Evolutionary conservation across 2,888 invertebrate species (phyloP).

Genomic region (Agrilus mali): DNA sequence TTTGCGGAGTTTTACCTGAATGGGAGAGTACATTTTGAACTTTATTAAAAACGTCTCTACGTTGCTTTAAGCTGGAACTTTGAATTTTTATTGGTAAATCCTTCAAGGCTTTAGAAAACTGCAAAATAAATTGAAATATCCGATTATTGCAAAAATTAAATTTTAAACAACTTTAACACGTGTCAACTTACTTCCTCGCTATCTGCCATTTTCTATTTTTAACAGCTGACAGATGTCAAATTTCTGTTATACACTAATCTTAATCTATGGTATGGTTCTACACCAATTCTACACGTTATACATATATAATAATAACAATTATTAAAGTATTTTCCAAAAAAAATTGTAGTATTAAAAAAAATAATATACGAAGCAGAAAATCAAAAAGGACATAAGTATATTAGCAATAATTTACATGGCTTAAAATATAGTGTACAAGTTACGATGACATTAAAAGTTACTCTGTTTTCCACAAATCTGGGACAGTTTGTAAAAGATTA

Average conservation of each 20-base stretch:
- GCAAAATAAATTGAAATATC: conserved; percentile 19
- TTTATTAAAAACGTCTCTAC: conserved; percentile 53
- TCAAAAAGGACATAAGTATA: too few relatives aligned
- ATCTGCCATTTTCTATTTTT: conserved; percentile 17
- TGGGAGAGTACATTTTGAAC: conserved; percentile 58
- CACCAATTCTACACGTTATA: too few relatives aligned
- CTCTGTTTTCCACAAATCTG: conserved; percentile 14
- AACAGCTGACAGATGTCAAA: conserved; percentile 1
- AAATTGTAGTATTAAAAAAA: too few relatives aligned
- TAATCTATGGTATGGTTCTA: too few relatives aligned
- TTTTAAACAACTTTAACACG: conserved; percentile 10
- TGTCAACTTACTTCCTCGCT: conserved; percentile 17
- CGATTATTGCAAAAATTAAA: conserved; percentile 1
- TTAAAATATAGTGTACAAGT: too few relatives aligned
- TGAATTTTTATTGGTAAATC: conserved; percentile 63
- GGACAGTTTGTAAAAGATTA: conserved; percentile 15
- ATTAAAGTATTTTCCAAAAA: too few relatives aligned
- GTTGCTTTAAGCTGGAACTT: conserved; percentile 57
- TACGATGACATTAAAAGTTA: too few relatives aligned
- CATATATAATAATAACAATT: too few relatives aligned
- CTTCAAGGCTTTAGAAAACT: conserved; percentile 57
- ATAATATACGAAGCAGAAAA: too few relatives aligned
- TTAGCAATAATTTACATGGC: too few relatives aligned
- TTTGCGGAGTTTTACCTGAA: conserved; percentile 46
- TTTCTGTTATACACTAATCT: too few relatives aligned